Evolutionary conservation across 2,113 vertebrate genomes (phyloP).

Genomic region (Calypte anna): DNA sequence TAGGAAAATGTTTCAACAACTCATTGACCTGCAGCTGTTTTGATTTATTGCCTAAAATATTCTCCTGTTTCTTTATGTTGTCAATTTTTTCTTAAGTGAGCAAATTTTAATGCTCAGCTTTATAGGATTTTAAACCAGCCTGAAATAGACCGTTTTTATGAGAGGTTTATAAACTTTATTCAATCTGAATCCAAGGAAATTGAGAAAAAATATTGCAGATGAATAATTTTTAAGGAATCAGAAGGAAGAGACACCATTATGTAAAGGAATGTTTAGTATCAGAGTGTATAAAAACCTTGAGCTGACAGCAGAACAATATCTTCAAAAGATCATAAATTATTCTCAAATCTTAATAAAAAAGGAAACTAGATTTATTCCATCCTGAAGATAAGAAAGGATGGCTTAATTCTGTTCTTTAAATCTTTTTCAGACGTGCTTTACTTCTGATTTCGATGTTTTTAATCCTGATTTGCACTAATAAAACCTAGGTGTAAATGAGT

Average conservation of each 20-base stretch:
- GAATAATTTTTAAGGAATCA: slow-evolving; percentile 28
- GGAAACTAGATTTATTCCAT: slow-evolving; percentile 28
- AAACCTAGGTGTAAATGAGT: slow-evolving; percentile 53
- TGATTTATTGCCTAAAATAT: neutral
- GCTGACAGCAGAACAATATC: slow-evolving; percentile 55
- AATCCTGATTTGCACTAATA: slow-evolving; percentile 40
- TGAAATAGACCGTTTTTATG: neutral
- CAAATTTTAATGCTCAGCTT: neutral
- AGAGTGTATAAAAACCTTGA: slow-evolving; percentile 56
- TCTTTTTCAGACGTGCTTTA: slow-evolving; percentile 24
- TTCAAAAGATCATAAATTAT: slow-evolving; percentile 51
- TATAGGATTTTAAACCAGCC: neutral
- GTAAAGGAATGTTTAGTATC: slow-evolving; percentile 55
- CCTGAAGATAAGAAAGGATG: slow-evolving; percentile 43
- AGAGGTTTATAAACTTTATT: slow-evolving; percentile 2
- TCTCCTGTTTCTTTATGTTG: neutral
- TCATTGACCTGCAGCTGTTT: neutral
- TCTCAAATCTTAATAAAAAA: slow-evolving; percentile 51
- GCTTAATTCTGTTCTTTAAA: neutral
- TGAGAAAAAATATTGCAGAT: neutral
- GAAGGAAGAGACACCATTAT: slow-evolving; percentile 24
- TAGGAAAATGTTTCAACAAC: neutral
- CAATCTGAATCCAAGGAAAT: neutral
- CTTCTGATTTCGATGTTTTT: neutral
- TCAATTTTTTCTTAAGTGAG: neutral